Base-by-base conservation (phyloP, 2,888 invertebrate genomes). In the Gymnocheta viridis region DNA sequence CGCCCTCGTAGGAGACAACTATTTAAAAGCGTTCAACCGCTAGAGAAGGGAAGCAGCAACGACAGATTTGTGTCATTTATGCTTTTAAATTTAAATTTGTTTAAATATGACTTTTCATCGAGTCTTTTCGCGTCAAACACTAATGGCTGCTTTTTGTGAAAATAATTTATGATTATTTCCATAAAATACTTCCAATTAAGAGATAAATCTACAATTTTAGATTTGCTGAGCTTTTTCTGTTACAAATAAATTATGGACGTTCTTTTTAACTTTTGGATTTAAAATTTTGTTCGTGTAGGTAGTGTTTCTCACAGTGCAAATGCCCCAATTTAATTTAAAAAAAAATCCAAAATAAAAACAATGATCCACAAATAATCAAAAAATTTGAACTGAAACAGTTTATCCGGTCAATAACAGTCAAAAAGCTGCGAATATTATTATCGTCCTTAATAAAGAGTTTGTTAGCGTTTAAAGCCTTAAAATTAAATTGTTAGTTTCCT, bases 91-190 rank as follows among this genome's bases (percentile, higher is more conserved):
- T 54, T 70, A 56, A 49, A 27, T 41, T 35, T 51, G 22, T 7
- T 41, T 62, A 56, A 32, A 56, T n/a, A 41, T 44, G 4, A 17
- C 19, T 32, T 56, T 56, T 56, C 17, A 32, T 17, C 29, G 56
- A 3, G 32, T 29, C 9, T 32, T 10, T 54, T n/a, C 12, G 44
- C 12, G 10, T 51, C 29, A 24, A 29, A 12, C 49, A 12, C 66
- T 80, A 73, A 80, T 73, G 51, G 67, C 22, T 58, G 49, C 35
- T 51, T 69, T 35, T n/a, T n/a, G 12, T 22, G 7, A 19, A 17
- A 44, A 54, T 73, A 69, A 81, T 74, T 74, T 81, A 81, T 81
- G 67, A 35, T 44, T 74, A 54, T 67, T 80, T 49, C 62, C 73
- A 51, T 73, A 47, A 22, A 62, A 32, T 60, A 73, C 32, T 51